phyloP scores from a whole-genome alignment of 1,140 invertebrate genomes.

The Bradynema listronoti region DNA sequence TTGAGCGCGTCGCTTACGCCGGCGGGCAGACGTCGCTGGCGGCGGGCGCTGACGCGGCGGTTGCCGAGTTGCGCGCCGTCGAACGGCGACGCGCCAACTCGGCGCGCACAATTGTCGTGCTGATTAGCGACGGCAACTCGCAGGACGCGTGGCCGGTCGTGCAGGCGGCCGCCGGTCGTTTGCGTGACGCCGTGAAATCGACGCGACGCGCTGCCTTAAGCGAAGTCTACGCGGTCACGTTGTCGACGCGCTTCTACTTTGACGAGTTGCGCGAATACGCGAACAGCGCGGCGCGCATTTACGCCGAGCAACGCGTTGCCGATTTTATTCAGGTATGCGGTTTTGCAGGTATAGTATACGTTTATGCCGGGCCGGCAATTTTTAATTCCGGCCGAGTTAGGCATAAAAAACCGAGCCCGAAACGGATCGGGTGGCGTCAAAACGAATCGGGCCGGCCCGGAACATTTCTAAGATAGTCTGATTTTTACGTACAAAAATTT shows the following conservation, averaged over 20 bases:
- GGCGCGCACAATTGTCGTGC: conserved; percentile 33
- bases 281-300: conserved; percentile 28
- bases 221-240: conserved; percentile 44
- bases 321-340: conserved; percentile 33
- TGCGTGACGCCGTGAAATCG: conserved; percentile 18
- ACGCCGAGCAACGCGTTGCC: conserved; percentile 29
- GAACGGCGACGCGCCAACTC: conserved; percentile 5
- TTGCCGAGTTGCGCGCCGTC: conserved; percentile 27
- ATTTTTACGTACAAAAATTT: conserved; percentile 18
- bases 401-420: too few relatives aligned
- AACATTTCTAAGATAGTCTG: conserved; percentile 2
- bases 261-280: conserved; percentile 45
- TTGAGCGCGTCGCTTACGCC: conserved; percentile 35
- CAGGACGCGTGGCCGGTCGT: conserved; percentile 47
- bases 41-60: conserved; percentile 22
- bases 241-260: conserved; percentile 35
- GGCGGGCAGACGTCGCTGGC: conserved; percentile 34
- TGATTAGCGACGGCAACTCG: conserved; percentile 45
- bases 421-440: conserved; percentile 8
- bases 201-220: too few relatives aligned
- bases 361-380: too few relatives aligned
- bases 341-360: too few relatives aligned
- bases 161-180: conserved; percentile 25
- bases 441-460: background rate
- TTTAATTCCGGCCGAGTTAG: too few relatives aligned